Percentiles rank a stretch among this genome's conserved stretches.
Conservation (phyloP, 1,140 invertebrate species). For the Lithobius niger region DNA sequence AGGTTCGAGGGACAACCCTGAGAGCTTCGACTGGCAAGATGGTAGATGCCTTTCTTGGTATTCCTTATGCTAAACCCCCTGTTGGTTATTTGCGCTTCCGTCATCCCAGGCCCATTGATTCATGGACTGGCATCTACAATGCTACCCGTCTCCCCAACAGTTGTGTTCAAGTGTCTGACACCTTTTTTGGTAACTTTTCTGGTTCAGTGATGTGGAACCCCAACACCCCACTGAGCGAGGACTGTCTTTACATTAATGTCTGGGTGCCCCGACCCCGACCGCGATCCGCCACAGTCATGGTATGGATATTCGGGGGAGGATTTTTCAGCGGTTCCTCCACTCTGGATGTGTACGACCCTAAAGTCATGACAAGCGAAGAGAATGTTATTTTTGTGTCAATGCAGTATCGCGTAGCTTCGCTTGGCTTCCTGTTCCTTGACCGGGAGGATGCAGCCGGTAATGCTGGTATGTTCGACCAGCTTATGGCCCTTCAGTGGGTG, state of each 20-base stretch:
- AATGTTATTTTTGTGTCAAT: conserved; percentile 89
- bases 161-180: conserved; percentile 83
- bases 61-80: conserved; percentile 88
- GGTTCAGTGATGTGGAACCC: conserved; percentile 96
- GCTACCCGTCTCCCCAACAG: conserved; percentile 71
- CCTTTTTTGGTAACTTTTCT: conserved; percentile 75
- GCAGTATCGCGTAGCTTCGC: conserved; percentile 82
- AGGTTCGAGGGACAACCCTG: conserved; percentile 58
- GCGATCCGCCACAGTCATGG: conserved; percentile 71
- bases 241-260: conserved; percentile 94
- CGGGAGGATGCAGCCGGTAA: conserved; percentile 85
- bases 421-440: conserved; percentile 88
- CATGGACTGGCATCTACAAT: conserved; percentile 58
- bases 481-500: conserved; percentile 88
- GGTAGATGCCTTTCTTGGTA: conserved; percentile 79
- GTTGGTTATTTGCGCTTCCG: conserved; percentile 71
- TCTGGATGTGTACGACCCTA: conserved; percentile 84
- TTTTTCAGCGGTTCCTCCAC: conserved; percentile 89
- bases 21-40: conserved; percentile 52
- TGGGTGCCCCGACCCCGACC: conserved; percentile 47
- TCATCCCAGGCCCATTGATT: conserved; percentile 66
- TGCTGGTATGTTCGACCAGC: conserved; percentile 84
- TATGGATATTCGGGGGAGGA: conserved; percentile 94
- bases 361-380: conserved; percentile 73
- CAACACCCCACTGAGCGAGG: conserved; percentile 80